Conservation (phyloP, 2,888 invertebrate genomes). For the Zygaena filipendulae region DNA sequence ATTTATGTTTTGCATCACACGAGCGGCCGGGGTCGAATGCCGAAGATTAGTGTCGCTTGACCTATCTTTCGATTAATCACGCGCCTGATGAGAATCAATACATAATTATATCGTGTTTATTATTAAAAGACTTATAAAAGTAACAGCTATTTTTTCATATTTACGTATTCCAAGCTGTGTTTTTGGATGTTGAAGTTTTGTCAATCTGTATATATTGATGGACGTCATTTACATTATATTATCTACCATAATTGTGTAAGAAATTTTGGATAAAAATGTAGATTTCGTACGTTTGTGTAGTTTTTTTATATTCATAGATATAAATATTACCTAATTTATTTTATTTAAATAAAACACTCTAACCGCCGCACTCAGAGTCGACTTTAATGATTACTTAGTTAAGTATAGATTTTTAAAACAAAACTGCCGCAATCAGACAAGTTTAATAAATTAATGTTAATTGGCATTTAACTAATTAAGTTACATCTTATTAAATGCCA, state of each 20-base stretch:
- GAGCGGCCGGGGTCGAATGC: too few relatives aligned
- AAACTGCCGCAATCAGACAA: too few relatives aligned
- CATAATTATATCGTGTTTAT: too few relatives aligned
- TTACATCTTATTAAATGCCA: too few relatives aligned
- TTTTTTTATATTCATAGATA: constrained; percentile 26
- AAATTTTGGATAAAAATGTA: constrained; percentile 31
- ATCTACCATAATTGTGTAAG: constrained; percentile 24
- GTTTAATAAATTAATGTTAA: too few relatives aligned
- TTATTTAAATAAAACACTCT: constrained; percentile 15
- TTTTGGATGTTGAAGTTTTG: constrained; percentile 21
- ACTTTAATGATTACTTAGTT: too few relatives aligned
- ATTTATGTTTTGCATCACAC: too few relatives aligned
- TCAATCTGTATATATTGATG: constrained; percentile 26
- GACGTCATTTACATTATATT: constrained; percentile 17
- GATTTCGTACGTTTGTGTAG: constrained; percentile 35
- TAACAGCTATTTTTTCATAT: constrained; percentile 33
- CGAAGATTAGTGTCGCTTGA: too few relatives aligned
- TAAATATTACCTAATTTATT: constrained; percentile 25
- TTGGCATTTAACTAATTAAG: too few relatives aligned
- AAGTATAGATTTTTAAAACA: too few relatives aligned
- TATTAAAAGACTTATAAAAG: too few relatives aligned
- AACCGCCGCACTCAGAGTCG: too few relatives aligned
- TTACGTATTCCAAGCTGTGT: constrained; percentile 20
- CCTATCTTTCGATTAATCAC: constrained; percentile 12
- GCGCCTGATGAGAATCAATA: neutral